Evolutionary conservation across 2,113 vertebrate genomes (phyloP).

Genomic region (Saimiri boliviensis): DNA sequence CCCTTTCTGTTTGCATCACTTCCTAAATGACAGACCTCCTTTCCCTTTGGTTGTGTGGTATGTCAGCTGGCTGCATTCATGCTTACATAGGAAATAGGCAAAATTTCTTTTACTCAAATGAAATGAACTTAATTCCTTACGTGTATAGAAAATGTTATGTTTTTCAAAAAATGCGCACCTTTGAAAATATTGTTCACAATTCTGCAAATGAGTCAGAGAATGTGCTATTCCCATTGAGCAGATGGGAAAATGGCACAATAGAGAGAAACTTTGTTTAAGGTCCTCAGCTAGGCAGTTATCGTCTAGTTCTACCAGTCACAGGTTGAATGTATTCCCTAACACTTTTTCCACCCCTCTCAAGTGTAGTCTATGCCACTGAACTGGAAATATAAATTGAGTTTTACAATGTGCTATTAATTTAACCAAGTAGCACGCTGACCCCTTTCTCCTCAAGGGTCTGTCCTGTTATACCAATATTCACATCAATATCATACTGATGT

Average conservation of each 20-base stretch:
- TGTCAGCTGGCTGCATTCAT: background rate
- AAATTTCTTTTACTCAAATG: background rate
- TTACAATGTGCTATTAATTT: background rate
- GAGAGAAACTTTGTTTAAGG: background rate
- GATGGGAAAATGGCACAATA: background rate
- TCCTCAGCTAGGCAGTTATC: background rate
- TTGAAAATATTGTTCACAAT: background rate
- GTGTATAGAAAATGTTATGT: background rate
- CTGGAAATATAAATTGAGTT: background rate
- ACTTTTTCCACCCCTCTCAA: background rate
- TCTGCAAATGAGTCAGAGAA: background rate
- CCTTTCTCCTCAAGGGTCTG: background rate
- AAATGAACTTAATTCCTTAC: background rate
- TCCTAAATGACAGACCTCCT: background rate
- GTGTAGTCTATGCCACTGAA: background rate
- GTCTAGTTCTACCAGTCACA: background rate
- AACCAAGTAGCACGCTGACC: background rate
- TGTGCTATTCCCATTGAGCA: background rate
- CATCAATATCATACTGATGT: background rate
- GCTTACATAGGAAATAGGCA: background rate
- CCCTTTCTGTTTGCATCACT: background rate
- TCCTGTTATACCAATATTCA: background rate
- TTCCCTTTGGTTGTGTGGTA: too few species aligned
- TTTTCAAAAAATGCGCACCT: background rate
- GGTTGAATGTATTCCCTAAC: background rate